phyloP scores from a whole-genome alignment of 2,888 invertebrate species.

The Harpalus rubripes region DNA sequence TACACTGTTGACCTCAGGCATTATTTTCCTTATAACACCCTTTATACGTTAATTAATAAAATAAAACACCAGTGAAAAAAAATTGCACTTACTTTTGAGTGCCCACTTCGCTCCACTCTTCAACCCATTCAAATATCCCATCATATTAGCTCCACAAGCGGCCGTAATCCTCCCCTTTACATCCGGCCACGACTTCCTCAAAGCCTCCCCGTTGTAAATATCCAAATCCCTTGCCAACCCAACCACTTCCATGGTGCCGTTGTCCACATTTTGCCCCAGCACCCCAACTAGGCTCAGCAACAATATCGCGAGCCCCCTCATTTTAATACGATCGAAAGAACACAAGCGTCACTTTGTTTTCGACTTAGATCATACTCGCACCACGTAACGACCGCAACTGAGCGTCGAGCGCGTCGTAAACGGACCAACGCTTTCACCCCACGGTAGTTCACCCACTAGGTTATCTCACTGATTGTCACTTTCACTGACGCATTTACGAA shows the following conservation, averaged over 20 bases:
- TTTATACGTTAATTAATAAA: too few relatives aligned
- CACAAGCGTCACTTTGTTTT: not conserved
- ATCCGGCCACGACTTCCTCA: slow-evolving; percentile 19
- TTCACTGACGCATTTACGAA: slow-evolving; percentile 27
- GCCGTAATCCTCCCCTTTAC: not conserved
- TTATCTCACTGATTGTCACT: slow-evolving; percentile 53
- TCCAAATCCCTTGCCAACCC: slow-evolving; percentile 32
- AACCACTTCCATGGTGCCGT: slow-evolving; percentile 18
- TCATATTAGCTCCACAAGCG: slow-evolving; percentile 29
- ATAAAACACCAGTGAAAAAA: not conserved
- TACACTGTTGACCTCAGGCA: too few relatives aligned
- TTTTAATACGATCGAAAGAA: not conserved
- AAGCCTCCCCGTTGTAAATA: slow-evolving; percentile 33
- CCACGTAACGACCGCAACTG: slow-evolving; percentile 33
- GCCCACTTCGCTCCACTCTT: slow-evolving; percentile 54
- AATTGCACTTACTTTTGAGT: slow-evolving; percentile 50
- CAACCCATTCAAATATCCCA: slow-evolving; percentile 55
- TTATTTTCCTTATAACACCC: too few relatives aligned
- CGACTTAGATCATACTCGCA: slow-evolving; percentile 24
- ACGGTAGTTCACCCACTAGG: slow-evolving; percentile 30
- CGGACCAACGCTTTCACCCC: slow-evolving; percentile 27
- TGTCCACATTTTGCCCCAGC: slow-evolving; percentile 3
- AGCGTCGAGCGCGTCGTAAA: not conserved
- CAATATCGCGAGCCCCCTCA: slow-evolving; percentile 37
- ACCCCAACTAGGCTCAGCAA: slow-evolving; percentile 10